Evolutionary conservation across 2,113 vertebrate genomes (phyloP), one percentile per base, ranked within the genome.

Genomic region (Psephotus haematonotus): DNA sequence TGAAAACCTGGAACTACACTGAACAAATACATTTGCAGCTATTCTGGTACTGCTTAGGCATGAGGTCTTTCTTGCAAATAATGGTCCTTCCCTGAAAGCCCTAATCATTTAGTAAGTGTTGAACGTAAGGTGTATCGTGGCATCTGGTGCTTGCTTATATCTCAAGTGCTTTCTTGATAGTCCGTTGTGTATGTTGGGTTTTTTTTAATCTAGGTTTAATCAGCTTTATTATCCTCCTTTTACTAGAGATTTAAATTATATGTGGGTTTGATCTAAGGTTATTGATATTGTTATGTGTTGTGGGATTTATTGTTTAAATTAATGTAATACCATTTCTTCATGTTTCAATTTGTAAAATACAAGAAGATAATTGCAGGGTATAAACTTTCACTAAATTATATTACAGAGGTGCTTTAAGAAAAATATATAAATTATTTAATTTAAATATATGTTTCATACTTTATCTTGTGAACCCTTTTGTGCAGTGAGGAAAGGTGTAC

Each of bases 351-450:
- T 95, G 82, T 96, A 91, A 93, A 96, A 91, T 88, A 72, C 29
- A 60, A 92, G 49, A 83, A 75, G 88, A 71, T 86, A 88, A 93
- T 84, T 92, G 76, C 93, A 86, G 88, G 55, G 18, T 80, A 86
- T 84, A 86, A 93, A 84, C 20, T 78, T 86, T 70, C 31, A 92
- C 93, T 95, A 93, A 92, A 94, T 96, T 95, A 92, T 82, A 90
- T 88, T 75, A 52, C 76, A 91, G 78, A 94, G 86, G 74, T 95
- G 77, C 88, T 94, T 97, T 88, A 96, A 93, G 72, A 86, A 88
- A 93, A 86, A 80, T 46, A 78, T 86, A 77, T 96, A 91, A 94
- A 92, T 95, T 96, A 97, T 97, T 97, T 95, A 96, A 96, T 92
- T 95, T 96, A 96, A 97, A 53, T 93, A 76, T 88, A 88, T 88